These are phyloP conservation scores for Cynocephalus volans DNA, from an alignment of 2,113 vertebrate species.

Conservation along the genomic window DNA sequence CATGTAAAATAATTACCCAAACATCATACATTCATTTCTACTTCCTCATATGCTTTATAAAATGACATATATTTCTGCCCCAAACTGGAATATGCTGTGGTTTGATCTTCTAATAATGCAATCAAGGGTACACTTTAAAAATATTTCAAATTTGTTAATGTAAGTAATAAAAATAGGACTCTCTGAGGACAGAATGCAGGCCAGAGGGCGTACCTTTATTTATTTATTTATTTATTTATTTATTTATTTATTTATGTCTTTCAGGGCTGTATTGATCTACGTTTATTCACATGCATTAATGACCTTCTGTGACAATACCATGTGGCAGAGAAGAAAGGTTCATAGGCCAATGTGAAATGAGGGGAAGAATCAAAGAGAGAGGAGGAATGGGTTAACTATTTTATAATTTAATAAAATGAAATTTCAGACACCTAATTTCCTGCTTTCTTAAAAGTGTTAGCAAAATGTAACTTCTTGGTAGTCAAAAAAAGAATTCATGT, in stretches of 20 bases:
- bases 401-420: conserved; percentile 42
- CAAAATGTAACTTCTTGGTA: background rate
- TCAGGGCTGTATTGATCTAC: background rate
- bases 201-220: background rate
- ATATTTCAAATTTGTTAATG: background rate
- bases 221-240: background rate
- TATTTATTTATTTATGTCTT: background rate
- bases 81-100: background rate
- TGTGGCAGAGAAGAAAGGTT: background rate
- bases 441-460: background rate
- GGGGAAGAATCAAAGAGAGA: background rate
- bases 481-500: background rate
- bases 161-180: conserved; percentile 46
- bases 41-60: background rate
- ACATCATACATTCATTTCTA: background rate
- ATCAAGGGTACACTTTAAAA: background rate
- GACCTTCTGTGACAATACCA: background rate
- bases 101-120: background rate
- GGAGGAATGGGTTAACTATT: background rate
- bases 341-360: background rate
- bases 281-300: background rate
- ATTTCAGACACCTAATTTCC: background rate
- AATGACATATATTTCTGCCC: background rate
- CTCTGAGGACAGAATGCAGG: background rate
- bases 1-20: conserved; percentile 2